A percentile compares a stretch with the other conserved stretches of the same genome.
phyloP scores from a whole-genome alignment of 1,140 invertebrate genomes.

The roundworm (Caenorhabditis elegans) region DNA sequence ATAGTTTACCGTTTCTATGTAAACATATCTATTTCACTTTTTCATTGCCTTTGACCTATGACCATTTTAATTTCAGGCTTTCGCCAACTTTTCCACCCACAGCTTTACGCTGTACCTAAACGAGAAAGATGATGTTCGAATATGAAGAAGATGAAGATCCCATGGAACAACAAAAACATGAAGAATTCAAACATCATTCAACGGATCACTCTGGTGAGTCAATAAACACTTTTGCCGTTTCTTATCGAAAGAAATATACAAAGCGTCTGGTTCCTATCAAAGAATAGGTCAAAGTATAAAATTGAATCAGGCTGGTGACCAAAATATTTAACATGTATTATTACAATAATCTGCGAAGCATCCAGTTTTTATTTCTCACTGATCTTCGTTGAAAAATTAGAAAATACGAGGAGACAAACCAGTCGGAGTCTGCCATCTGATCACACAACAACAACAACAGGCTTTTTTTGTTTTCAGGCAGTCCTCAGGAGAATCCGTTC shows the following conservation, averaged over 20 bases:
- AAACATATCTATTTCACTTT: neutral
- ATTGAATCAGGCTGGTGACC: neutral
- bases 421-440: neutral
- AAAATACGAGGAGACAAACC: neutral
- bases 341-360: conserved; percentile 13
- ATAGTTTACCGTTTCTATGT: neutral
- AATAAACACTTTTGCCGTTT: neutral
- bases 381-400: conserved; percentile 9
- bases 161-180: conserved; percentile 2
- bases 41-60: neutral
- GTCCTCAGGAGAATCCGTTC: conserved; percentile 32
- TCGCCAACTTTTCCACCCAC: conserved; percentile 4
- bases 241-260: neutral
- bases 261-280: neutral
- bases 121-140: conserved; percentile 31
- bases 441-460: neutral
- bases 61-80: neutral
- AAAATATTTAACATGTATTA: neutral
- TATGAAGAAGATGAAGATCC: conserved; percentile 26
- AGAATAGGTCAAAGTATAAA: neutral
- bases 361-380: conserved; percentile 5
- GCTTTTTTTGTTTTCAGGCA: neutral
- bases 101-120: conserved; percentile 26
- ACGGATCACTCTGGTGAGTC: conserved; percentile 23
- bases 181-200: conserved; percentile 24